Conservation (phyloP, 2,888 invertebrate genomes). For the Phrixothrix hirtus region DNA sequence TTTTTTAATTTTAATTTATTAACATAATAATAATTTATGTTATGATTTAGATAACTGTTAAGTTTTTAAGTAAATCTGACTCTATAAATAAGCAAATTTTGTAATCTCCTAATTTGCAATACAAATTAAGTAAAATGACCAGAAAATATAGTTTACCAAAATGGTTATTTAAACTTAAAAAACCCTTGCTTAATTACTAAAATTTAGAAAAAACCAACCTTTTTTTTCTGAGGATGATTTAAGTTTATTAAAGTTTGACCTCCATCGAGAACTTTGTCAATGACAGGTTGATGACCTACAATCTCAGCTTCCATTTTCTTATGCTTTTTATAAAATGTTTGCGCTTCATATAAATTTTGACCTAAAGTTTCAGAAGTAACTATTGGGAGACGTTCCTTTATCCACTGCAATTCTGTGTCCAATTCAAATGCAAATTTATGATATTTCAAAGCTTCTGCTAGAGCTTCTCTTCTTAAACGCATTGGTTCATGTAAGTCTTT, state of each 20-base stretch:
- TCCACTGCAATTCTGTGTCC: slow-evolving; percentile 93
- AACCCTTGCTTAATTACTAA: background rate
- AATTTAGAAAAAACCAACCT: slow-evolving; percentile 63
- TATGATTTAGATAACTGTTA: too few species aligned
- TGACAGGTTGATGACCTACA: slow-evolving; percentile 79
- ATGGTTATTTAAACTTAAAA: background rate
- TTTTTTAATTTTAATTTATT: too few species aligned
- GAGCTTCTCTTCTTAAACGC: slow-evolving; percentile 68
- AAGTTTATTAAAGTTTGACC: slow-evolving; percentile 75
- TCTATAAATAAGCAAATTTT: too few species aligned
- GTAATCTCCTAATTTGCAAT: too few species aligned
- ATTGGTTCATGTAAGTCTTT: slow-evolving; percentile 75
- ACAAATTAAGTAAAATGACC: too few species aligned
- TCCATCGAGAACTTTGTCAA: slow-evolving; percentile 80
- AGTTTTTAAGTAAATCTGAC: too few species aligned
- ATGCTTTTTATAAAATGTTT: slow-evolving; percentile 90
- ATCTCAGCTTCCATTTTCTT: slow-evolving; percentile 91
- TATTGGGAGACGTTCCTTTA: slow-evolving; percentile 83
- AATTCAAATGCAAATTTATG: slow-evolving; percentile 95
- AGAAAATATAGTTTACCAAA: background rate
- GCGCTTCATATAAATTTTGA: slow-evolving; percentile 88
- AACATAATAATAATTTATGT: too few species aligned
- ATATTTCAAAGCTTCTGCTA: slow-evolving; percentile 82
- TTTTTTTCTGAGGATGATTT: slow-evolving; percentile 77
- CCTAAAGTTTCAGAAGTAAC: slow-evolving; percentile 78